Percentiles rank a stretch among this genome's conserved stretches.
Evolutionary conservation across 2,797 vertebrate genomes (phyloP).

Genomic region (Catharus ustulatus): DNA sequence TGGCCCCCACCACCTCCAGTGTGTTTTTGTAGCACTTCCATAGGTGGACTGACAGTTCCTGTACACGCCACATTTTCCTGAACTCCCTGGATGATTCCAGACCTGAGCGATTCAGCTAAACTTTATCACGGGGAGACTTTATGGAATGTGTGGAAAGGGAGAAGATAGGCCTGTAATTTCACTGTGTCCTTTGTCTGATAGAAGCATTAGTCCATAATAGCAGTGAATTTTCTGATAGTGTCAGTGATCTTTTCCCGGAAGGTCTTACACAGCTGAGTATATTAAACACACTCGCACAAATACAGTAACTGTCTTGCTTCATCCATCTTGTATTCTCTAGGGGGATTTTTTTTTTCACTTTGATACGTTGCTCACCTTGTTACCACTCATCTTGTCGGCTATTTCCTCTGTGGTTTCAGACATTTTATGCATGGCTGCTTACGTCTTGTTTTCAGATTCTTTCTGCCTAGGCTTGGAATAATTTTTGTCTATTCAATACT

Average conservation of each 20-base stretch:
- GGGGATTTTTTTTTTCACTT: constrained; percentile 37
- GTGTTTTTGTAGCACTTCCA: neutral
- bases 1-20: neutral
- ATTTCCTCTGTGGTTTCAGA: constrained; percentile 67
- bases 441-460: constrained; percentile 62
- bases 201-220: constrained; percentile 40
- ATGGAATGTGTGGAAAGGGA: neutral
- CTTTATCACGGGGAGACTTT: neutral
- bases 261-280: constrained; percentile 22
- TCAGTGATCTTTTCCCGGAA: constrained; percentile 44
- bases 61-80: neutral
- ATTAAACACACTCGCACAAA: constrained; percentile 58
- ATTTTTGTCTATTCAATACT: neutral
- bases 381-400: constrained; percentile 56
- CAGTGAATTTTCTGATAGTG: constrained; percentile 44
- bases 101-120: neutral
- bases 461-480: constrained; percentile 44
- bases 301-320: constrained; percentile 12
- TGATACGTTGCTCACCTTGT: constrained; percentile 61
- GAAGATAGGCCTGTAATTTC: constrained; percentile 27
- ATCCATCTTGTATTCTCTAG: constrained; percentile 54
- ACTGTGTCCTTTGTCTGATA: neutral
- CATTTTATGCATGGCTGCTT: constrained; percentile 64
- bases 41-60: neutral
- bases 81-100: neutral